A percentile compares a stretch with the other conserved stretches of the same genome.
Conservation (phyloP, 2,888 invertebrate genomes). For the Thecophora atra region DNA sequence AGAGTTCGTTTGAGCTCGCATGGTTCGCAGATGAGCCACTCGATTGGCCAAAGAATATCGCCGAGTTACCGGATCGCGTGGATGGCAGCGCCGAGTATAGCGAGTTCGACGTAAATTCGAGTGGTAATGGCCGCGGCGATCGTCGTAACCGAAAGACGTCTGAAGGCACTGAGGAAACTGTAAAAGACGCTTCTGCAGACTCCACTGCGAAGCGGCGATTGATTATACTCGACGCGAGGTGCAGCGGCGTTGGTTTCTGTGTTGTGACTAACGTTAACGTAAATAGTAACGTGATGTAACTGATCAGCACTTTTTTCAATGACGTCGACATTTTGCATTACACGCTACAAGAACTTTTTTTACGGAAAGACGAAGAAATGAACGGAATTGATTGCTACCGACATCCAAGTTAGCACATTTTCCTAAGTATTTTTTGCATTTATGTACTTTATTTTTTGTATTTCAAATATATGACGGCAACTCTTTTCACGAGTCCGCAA, state of each 20-base stretch:
- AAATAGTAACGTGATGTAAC: conserved; percentile 24
- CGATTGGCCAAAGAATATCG: conserved; percentile 28
- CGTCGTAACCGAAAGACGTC: conserved; percentile 44
- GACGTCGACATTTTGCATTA: conserved; percentile 55
- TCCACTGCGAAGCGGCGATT: conserved; percentile 4
- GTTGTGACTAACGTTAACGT: conserved; percentile 37
- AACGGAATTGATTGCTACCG: no score
- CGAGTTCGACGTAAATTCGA: conserved; percentile 46
- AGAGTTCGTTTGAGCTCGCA: conserved; percentile 46
- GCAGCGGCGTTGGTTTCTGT: conserved; percentile 9
- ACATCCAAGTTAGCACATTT: no score
- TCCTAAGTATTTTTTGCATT: no score
- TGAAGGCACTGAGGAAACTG: conserved; percentile 27
- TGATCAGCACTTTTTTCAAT: conserved; percentile 31
- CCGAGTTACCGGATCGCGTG: conserved; percentile 45
- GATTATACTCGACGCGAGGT: not conserved
- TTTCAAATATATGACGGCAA: no score
- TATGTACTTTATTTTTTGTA: no score
- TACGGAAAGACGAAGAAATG: no score
- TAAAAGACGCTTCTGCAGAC: conserved; percentile 8
- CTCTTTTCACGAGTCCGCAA: no score
- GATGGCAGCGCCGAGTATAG: conserved; percentile 50
- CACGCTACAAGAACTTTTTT: conserved; percentile 30
- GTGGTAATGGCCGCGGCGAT: conserved; percentile 44
- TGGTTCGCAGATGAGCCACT: conserved; percentile 40